Conservation (phyloP, 2,113 vertebrate genomes). For the Catharus bicknelli region DNA sequence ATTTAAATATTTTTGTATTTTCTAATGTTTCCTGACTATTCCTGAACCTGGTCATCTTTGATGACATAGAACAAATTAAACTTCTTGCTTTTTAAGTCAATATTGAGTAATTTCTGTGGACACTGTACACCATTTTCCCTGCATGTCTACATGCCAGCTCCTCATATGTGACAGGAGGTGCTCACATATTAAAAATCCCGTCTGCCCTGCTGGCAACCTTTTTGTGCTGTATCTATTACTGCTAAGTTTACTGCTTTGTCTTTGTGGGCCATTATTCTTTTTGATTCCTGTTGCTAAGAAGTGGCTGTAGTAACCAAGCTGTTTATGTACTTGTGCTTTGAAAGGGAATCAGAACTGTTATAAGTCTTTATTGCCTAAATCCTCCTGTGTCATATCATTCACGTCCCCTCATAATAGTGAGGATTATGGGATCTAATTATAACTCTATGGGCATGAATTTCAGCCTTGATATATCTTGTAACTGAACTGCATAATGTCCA, state of each 20-base stretch:
- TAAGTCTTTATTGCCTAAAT: neutral
- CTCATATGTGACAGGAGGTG: neutral
- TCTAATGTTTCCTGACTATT: neutral
- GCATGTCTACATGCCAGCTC: neutral
- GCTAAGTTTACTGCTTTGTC: neutral
- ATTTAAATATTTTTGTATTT: neutral
- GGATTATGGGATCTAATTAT: neutral
- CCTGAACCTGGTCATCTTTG: neutral
- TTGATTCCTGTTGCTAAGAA: constrained; percentile 9
- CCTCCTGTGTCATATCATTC: neutral
- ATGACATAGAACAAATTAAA: neutral
- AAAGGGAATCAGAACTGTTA: neutral
- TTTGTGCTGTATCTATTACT: neutral
- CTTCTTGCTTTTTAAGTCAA: neutral
- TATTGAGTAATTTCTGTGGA: neutral
- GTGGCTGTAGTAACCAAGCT: neutral
- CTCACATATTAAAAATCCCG: neutral
- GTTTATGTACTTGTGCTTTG: neutral
- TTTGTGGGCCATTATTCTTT: neutral
- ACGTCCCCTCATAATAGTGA: neutral
- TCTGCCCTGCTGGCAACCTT: neutral
- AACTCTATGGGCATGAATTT: neutral
- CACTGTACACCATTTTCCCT: neutral
- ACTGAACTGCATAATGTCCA: neutral
- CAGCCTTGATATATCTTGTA: neutral